phyloP scores from a whole-genome alignment of 2,797 vertebrate species.

The Peromyscus eremicus region DNA sequence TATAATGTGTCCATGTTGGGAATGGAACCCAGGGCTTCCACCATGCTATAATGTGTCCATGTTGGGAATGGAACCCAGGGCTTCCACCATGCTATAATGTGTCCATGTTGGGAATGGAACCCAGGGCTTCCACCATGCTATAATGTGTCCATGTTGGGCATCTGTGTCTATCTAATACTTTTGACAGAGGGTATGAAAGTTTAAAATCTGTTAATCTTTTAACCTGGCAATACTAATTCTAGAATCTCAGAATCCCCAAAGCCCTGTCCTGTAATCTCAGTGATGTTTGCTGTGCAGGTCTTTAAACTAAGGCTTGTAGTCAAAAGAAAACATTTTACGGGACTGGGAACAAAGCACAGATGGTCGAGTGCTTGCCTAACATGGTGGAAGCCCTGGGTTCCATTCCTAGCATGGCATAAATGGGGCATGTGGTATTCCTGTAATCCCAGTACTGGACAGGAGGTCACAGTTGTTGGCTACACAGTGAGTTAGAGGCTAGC shows the following conservation, averaged over 20 bases:
- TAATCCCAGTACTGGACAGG: neutral
- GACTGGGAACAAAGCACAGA: neutral
- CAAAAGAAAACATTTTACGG: neutral
- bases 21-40: too few species aligned
- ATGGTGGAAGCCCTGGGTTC: neutral
- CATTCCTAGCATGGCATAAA: neutral
- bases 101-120: too few species aligned
- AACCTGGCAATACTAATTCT: neutral
- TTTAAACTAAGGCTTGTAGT: neutral
- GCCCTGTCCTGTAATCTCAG: neutral
- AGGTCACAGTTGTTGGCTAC: neutral
- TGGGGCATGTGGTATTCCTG: neutral
- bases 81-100: too few species aligned
- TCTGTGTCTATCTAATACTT: neutral
- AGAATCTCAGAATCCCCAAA: neutral
- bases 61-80: too few species aligned
- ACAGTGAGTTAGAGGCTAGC: neutral
- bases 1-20: too few species aligned
- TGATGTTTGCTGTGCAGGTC: rapidly evolving
- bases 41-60: too few species aligned
- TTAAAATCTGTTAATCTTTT: neutral
- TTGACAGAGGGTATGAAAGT: too few species aligned
- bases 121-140: too few species aligned
- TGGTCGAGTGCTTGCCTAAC: neutral
- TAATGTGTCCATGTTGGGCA: neutral